Conservation (phyloP, 2,888 invertebrate species). For the Dorcus parallelipipedus region DNA sequence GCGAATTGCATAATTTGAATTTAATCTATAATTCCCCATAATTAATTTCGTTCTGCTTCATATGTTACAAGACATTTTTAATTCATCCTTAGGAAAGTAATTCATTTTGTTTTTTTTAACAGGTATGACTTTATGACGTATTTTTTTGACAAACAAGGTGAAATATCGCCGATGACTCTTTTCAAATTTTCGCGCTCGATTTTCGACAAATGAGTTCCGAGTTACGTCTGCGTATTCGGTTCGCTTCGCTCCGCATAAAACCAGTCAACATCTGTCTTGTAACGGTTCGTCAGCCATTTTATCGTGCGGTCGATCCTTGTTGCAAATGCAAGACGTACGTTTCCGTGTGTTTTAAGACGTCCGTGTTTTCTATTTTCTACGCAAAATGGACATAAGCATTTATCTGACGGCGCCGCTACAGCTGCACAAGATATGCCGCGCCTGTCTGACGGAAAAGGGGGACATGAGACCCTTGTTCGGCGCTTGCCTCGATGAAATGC, state of each 20-base stretch:
- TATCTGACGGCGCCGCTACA: constrained; percentile 48
- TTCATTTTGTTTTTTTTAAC: too few relatives aligned
- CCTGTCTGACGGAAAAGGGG: constrained; percentile 49
- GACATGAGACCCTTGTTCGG: constrained; percentile 53
- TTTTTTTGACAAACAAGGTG: too few relatives aligned
- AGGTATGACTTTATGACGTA: too few relatives aligned
- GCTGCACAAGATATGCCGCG: constrained; percentile 50
- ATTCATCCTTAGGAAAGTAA: too few relatives aligned
- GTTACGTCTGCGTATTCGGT: constrained; percentile 33
- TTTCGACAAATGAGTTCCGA: constrained; percentile 24
- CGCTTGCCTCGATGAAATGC: constrained; percentile 52
- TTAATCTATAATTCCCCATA: too few relatives aligned
- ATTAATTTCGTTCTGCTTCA: too few relatives aligned
- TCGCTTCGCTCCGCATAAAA: constrained; percentile 8
- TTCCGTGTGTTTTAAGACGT: constrained; percentile 32
- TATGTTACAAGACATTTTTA: too few relatives aligned
- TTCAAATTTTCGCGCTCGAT: too few relatives aligned
- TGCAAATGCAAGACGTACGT: constrained; percentile 33
- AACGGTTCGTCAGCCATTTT: constrained; percentile 31
- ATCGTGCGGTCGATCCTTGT: constrained; percentile 10
- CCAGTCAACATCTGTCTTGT: constrained; percentile 30
- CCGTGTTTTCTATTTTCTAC: constrained; percentile 41
- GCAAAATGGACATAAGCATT: constrained; percentile 46
- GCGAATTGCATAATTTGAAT: too few relatives aligned
- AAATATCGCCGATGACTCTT: too few relatives aligned